Base-by-base conservation (phyloP, 2,888 invertebrate genomes). In the Ochropleura leucogaster region DNA sequence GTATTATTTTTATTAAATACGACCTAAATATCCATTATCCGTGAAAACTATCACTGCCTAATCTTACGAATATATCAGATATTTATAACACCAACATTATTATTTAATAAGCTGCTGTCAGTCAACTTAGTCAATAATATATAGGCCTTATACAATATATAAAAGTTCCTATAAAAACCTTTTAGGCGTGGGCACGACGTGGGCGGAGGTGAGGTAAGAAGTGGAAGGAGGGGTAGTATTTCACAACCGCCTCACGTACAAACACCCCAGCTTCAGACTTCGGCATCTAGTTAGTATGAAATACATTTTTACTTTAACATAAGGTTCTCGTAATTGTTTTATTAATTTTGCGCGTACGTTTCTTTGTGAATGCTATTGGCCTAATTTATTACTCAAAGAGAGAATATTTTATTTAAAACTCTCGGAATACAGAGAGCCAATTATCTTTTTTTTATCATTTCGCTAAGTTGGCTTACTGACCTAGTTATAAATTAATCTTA, bases 221-320 rank as follows among this genome's bases (percentile, higher is more conserved):
- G 66, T 64, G 68, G 72, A 12, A 20, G 12, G 63, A 51, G 62
- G 75, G 79, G 62, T 60, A 55, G 63, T 65, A 84, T 92, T 87
- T 87, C 65, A 65, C 68, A 91, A 82, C 85, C 89, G 55, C 68
- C 86, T 89, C 92, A 92, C 92, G 92, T 92, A 88, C 77, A 63
- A 59, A 30, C 76, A 47, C 78, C 77, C 82, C 70, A 84, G 77
- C 86, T 86, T 72, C 76, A 88, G 85, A 85, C 86, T 85, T 84
- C 85, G 79, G 75, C 80, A 67, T 84, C 82, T 86, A 86, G 88
- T 87, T 87, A 79, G 60, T 60, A 74, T 20, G 64, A 82, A 85
- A 87, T 88, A 86, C 77, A 79, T 77, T 80, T 80, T 71, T 73
- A 66, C 74, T 82, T 72, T 86, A 84, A 82, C 72, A 77, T 82